phyloP scores from a whole-genome alignment of 2,113 vertebrate species.

The Calypte anna region DNA sequence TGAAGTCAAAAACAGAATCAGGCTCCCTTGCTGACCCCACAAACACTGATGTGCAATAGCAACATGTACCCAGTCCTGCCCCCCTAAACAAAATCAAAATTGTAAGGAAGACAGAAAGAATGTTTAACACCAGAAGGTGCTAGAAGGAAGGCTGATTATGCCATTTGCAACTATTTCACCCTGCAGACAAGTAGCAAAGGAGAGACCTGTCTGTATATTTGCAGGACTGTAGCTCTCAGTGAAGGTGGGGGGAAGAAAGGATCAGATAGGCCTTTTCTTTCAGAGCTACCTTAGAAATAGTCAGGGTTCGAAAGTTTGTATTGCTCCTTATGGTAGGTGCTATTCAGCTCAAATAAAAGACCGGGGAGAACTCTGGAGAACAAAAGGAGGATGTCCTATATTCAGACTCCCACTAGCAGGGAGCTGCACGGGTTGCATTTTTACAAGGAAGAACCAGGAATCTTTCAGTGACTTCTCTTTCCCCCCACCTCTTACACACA shows the following conservation, averaged over 20 bases:
- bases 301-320: background rate
- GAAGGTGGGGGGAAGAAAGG: background rate
- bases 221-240: background rate
- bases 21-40: background rate
- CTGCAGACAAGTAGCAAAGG: background rate
- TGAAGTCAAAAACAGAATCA: background rate
- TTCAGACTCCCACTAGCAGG: slow-evolving; percentile 31
- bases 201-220: background rate
- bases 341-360: background rate
- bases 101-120: background rate
- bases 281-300: background rate
- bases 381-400: slow-evolving; percentile 66
- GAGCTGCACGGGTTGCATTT: slow-evolving; percentile 12
- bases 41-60: background rate
- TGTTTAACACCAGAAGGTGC: background rate
- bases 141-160: accelerated
- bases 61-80: background rate
- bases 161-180: background rate
- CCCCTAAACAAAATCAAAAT: background rate
- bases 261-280: background rate
- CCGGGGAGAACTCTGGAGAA: slow-evolving; percentile 12
- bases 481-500: background rate
- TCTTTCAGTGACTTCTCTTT: slow-evolving; percentile 15
- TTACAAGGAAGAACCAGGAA: slow-evolving; percentile 23
- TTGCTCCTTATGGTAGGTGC: background rate